Percentiles rank a stretch among this genome's conserved stretches.
phyloP scores from a whole-genome alignment of 30 jellyfish, hydroid and myxozoan genomes.

The Chrysaora quinquecirrha region DNA sequence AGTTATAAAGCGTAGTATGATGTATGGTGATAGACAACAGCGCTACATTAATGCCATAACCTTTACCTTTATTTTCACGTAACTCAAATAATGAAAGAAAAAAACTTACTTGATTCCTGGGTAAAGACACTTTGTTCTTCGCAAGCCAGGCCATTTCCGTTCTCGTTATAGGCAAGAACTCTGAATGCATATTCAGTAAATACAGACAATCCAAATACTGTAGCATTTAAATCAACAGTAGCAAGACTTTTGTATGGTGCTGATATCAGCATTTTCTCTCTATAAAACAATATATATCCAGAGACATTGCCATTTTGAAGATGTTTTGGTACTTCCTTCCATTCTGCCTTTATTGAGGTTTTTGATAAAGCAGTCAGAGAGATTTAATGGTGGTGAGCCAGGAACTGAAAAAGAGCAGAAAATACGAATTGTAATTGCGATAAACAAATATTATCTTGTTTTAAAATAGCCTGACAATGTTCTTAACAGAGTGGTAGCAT shows the following conservation, averaged over 20 bases:
- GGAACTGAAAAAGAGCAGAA: conserved; percentile 27
- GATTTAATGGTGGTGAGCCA: conserved; percentile 36
- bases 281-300: conserved; percentile 64
- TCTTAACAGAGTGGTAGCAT: too few relatives aligned
- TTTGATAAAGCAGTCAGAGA: conserved; percentile 37
- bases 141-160: conserved; percentile 85
- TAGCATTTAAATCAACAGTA: conserved; percentile 8
- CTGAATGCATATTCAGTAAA: conserved; percentile 72
- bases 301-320: conserved; percentile 48
- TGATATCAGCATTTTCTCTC: conserved; percentile 23
- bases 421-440: too few relatives aligned
- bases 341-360: conserved; percentile 56
- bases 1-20: too few relatives aligned
- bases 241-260: conserved; percentile 63
- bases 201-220: conserved; percentile 40
- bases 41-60: too few relatives aligned
- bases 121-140: conserved; percentile 26
- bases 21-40: too few relatives aligned
- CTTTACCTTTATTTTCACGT: background rate
- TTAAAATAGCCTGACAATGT: too few relatives aligned
- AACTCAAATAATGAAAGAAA: too few relatives aligned
- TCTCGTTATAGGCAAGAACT: conserved; percentile 61
- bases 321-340: conserved; percentile 41
- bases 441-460: too few relatives aligned
- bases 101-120: conserved; percentile 48